These are phyloP conservation scores for Psammodynastes pulverulentus DNA, from an alignment of 2,113 vertebrate species.

Conservation along the genomic window DNA sequence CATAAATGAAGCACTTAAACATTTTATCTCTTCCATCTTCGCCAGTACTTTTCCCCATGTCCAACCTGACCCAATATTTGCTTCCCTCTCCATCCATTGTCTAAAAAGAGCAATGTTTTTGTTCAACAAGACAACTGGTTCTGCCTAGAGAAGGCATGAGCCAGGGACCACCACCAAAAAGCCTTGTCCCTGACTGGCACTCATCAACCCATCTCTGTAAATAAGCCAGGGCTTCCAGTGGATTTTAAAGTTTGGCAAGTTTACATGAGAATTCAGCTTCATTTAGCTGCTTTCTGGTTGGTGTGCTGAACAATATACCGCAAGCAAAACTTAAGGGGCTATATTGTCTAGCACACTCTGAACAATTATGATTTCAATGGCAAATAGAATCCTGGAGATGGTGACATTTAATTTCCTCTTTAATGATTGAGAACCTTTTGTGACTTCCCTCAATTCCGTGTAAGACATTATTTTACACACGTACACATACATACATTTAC, in stretches of 20 bases:
- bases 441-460: background rate
- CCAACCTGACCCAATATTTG: background rate
- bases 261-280: background rate
- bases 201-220: background rate
- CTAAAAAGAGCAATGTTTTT: background rate
- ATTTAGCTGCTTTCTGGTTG: background rate
- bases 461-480: background rate
- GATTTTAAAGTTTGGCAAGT: background rate
- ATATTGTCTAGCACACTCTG: background rate
- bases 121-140: background rate
- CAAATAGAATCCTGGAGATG: background rate
- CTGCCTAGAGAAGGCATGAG: too few species aligned
- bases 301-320: background rate
- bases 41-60: background rate
- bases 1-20: background rate
- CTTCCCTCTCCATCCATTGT: background rate
- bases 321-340: background rate
- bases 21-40: background rate
- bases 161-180: background rate
- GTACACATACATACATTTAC: background rate
- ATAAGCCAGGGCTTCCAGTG: background rate
- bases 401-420: background rate
- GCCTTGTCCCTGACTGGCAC: background rate
- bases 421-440: background rate
- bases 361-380: background rate